These are phyloP conservation scores for Nothocercus julius DNA, from an alignment of 2,113 vertebrate species.

Conservation along the genomic window DNA sequence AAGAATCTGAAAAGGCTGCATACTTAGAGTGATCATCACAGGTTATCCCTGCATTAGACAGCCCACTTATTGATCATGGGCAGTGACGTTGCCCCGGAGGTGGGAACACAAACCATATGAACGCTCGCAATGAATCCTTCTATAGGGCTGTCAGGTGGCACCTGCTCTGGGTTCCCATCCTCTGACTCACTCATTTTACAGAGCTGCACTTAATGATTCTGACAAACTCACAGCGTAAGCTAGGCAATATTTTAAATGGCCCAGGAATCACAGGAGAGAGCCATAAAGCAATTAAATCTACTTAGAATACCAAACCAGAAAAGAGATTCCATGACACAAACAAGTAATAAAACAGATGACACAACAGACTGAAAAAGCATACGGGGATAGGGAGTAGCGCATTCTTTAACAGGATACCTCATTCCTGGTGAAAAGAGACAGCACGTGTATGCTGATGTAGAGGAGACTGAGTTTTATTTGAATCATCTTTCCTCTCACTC, in stretches of 20 bases:
- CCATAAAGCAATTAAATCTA: not conserved
- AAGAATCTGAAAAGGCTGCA: not conserved
- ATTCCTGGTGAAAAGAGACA: not conserved
- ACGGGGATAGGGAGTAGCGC: rapidly evolving
- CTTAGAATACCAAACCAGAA: not conserved
- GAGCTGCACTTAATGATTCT: not conserved
- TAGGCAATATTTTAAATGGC: not conserved
- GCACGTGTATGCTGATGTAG: not conserved
- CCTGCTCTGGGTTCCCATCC: not conserved
- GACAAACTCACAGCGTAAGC: not conserved
- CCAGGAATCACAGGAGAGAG: not conserved
- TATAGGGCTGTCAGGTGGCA: not conserved
- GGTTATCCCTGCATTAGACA: conserved; percentile 9
- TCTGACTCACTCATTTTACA: not conserved
- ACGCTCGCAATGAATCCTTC: not conserved
- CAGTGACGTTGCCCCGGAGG: not conserved
- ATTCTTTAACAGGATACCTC: not conserved
- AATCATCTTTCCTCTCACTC: not conserved
- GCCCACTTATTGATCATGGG: not conserved
- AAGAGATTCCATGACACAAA: not conserved
- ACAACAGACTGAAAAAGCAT: not conserved
- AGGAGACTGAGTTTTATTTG: too few relatives aligned
- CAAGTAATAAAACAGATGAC: not conserved
- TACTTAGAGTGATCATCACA: not conserved
- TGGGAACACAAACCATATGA: not conserved